Conservation (phyloP, 1,140 invertebrate genomes). For the Drosophila pseudoananassae region DNA sequence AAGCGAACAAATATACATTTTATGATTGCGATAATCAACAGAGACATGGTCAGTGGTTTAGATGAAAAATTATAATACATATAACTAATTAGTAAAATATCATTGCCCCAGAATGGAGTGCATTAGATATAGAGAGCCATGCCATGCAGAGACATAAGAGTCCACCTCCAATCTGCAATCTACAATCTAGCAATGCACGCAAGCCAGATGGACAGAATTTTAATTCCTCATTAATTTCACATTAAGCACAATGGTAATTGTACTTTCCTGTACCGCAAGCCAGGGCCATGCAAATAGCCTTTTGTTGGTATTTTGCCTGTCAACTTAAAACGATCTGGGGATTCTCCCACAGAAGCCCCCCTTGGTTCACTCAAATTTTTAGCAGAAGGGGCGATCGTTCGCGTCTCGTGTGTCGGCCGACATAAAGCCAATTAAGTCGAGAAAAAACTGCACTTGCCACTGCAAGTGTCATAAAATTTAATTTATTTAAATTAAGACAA, state of each 20-base stretch:
- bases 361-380: conserved; percentile 5
- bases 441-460: conserved; percentile 55
- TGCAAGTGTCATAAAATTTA: conserved; percentile 78
- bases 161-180: conserved; percentile 21
- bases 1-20: conserved; percentile 64
- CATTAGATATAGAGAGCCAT: conserved; percentile 41
- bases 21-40: conserved; percentile 72
- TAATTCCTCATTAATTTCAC: conserved; percentile 54
- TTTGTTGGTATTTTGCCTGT: conserved; percentile 30
- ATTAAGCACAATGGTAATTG: conserved; percentile 58
- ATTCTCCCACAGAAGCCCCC: conserved; percentile 19
- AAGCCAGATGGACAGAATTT: conserved; percentile 22
- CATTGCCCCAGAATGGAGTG: conserved; percentile 26
- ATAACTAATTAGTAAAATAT: conserved; percentile 68
- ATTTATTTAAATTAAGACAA: conserved; percentile 83
- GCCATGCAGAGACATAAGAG: conserved; percentile 63
- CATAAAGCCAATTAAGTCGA: conserved; percentile 76
- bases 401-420: conserved; percentile 54
- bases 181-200: conserved; percentile 37
- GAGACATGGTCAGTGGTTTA: conserved; percentile 55
- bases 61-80: conserved; percentile 45
- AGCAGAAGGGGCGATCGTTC: conserved; percentile 13
- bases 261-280: conserved; percentile 36
- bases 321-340: conserved; percentile 29
- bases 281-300: conserved; percentile 37